phyloP scores from a whole-genome alignment of 2,888 invertebrate species.

The Oxystoma pomonae region DNA sequence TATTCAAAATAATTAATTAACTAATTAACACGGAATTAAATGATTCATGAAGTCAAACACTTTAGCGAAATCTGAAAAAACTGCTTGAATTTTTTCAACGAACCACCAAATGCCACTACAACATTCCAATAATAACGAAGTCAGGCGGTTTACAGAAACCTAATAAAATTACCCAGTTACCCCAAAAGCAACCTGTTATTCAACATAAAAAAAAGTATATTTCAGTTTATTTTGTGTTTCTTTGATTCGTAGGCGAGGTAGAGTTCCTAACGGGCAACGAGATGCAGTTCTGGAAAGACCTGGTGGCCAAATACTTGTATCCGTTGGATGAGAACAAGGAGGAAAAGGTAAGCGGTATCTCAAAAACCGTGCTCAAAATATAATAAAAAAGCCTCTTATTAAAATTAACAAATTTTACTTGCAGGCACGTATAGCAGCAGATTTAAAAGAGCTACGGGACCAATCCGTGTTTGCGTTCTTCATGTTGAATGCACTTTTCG shows the following conservation, averaged over 20 bases:
- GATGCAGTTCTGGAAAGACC: constrained; percentile 88
- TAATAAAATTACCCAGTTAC: too few species aligned
- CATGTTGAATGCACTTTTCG: constrained; percentile 98
- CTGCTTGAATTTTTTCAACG: too few species aligned
- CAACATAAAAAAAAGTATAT: too few species aligned
- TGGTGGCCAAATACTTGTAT: constrained; percentile 90
- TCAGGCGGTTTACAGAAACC: too few species aligned
- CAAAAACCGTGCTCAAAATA: not conserved
- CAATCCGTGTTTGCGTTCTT: constrained; percentile 95
- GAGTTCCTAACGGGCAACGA: constrained; percentile 83
- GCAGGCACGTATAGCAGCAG: constrained; percentile 86
- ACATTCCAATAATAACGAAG: too few species aligned
- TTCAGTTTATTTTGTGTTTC: too few species aligned
- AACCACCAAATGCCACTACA: too few species aligned
- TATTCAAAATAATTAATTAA: too few species aligned
- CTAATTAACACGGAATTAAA: too few species aligned
- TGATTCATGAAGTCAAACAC: too few species aligned
- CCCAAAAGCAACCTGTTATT: too few species aligned
- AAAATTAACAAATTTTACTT: constrained; percentile 39
- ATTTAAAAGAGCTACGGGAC: constrained; percentile 92
- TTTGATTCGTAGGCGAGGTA: constrained; percentile 66
- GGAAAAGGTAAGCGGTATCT: constrained; percentile 66
- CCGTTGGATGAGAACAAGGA: constrained; percentile 91
- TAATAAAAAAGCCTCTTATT: not conserved
- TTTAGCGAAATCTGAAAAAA: too few species aligned